A percentile compares a stretch with the other conserved stretches of the same genome.
phyloP scores from a whole-genome alignment of 2,113 vertebrate genomes.

The Ctenomys sociabilis region DNA sequence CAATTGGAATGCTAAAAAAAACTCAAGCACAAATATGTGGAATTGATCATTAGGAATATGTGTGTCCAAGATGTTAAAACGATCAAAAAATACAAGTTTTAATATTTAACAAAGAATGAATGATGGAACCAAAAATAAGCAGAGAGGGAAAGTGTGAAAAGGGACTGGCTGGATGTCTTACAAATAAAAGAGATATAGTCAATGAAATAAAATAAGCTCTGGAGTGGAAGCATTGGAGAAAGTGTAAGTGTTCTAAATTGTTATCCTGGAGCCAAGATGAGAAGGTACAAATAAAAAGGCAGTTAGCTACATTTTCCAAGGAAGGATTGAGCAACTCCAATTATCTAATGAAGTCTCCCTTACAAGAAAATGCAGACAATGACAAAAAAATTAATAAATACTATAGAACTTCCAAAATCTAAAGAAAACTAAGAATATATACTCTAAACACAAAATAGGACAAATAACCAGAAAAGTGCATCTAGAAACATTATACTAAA shows the following conservation, averaged over 20 bases:
- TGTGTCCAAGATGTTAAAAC: neutral
- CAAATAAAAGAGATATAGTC: neutral
- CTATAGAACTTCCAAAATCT: neutral
- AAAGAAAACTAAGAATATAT: neutral
- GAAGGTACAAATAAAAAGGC: neutral
- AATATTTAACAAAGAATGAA: neutral
- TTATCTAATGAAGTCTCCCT: neutral
- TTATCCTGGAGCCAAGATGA: neutral
- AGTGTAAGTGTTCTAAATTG: neutral
- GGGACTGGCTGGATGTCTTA: neutral
- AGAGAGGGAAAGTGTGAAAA: neutral
- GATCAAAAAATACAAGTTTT: neutral
- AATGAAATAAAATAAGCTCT: neutral
- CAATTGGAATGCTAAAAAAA: neutral
- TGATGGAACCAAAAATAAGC: neutral
- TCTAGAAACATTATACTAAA: neutral
- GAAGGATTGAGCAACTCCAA: neutral
- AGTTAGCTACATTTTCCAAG: neutral
- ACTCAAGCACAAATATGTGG: neutral
- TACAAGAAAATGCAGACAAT: neutral
- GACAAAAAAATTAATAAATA: neutral
- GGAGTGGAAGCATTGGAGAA: neutral
- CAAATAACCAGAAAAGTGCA: slow-evolving; percentile 21
- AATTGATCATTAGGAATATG: neutral
- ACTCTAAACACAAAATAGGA: neutral